Evolutionary conservation across 2,113 vertebrate species (phyloP).

Genomic region (Mus spicilegus): DNA sequence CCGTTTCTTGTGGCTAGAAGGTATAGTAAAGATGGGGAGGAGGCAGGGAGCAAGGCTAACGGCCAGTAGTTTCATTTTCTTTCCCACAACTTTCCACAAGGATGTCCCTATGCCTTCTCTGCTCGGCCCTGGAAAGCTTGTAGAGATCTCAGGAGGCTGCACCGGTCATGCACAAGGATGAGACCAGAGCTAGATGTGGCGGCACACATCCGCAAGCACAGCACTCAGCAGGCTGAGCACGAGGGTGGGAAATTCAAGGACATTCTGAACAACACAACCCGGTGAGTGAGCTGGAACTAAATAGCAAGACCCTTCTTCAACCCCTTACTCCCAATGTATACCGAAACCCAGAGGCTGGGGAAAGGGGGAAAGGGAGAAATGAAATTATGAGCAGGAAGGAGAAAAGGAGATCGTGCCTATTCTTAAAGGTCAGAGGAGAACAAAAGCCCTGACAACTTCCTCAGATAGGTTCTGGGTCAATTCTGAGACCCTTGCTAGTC

Average conservation of each 20-base stretch:
- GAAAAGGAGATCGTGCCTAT: constrained; percentile 1
- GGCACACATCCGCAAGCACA: background rate
- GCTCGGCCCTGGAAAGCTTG: background rate
- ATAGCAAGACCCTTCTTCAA: background rate
- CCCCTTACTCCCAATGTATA: background rate
- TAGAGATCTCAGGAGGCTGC: too few species aligned
- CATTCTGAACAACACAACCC: background rate
- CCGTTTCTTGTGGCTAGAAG: background rate
- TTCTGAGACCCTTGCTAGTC: too few species aligned
- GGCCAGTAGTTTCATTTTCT: background rate
- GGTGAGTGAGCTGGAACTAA: background rate
- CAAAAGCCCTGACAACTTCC: background rate
- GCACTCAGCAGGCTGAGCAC: background rate
- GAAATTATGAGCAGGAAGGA: background rate
- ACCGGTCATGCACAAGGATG: background rate
- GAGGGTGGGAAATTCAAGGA: background rate
- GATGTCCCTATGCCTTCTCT: background rate
- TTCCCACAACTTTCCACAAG: background rate
- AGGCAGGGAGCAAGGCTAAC: background rate
- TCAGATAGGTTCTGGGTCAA: background rate
- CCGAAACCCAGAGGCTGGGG: too few species aligned
- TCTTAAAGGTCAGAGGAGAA: constrained; percentile 25
- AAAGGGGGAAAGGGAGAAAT: background rate
- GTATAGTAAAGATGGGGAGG: background rate
- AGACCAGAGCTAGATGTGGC: background rate